Conservation (phyloP, 2,888 invertebrate species). For the Megaustenia siamemsis region DNA sequence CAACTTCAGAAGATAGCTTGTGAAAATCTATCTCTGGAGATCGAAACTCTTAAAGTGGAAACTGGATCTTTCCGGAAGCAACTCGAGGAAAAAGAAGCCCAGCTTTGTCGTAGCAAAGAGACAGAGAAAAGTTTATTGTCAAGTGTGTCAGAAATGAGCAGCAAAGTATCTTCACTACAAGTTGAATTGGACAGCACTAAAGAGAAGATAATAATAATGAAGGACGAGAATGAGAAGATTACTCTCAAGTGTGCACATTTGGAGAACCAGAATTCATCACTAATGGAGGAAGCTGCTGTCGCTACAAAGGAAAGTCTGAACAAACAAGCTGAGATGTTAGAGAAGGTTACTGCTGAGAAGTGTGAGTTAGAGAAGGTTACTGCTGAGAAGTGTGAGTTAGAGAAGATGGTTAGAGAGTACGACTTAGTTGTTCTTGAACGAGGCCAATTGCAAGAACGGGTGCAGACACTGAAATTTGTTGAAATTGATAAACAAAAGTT, state of each 20-base stretch:
- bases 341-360: background rate
- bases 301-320: conserved; percentile 6
- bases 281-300: background rate
- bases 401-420: background rate
- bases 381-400: background rate
- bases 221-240: background rate
- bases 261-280: background rate
- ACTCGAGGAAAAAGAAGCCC: conserved; percentile 5
- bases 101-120: conserved; percentile 5
- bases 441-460: conserved; percentile 21
- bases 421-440: conserved; percentile 2
- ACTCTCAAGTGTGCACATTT: background rate
- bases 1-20: conserved; percentile 18
- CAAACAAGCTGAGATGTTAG: background rate
- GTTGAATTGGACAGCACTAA: conserved; percentile 21
- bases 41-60: conserved; percentile 1
- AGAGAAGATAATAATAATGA: background rate
- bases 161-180: background rate
- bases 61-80: background rate
- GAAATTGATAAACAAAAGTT: conserved; percentile 3
- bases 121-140: background rate
- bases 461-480: background rate
- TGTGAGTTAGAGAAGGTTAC: background rate
- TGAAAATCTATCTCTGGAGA: conserved; percentile 13
- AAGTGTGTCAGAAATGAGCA: conserved; percentile 16